Evolutionary conservation across 2,113 vertebrate genomes (phyloP), one percentile per base, ranked within the genome.

Genomic region (Gymnorhina tibicen): DNA sequence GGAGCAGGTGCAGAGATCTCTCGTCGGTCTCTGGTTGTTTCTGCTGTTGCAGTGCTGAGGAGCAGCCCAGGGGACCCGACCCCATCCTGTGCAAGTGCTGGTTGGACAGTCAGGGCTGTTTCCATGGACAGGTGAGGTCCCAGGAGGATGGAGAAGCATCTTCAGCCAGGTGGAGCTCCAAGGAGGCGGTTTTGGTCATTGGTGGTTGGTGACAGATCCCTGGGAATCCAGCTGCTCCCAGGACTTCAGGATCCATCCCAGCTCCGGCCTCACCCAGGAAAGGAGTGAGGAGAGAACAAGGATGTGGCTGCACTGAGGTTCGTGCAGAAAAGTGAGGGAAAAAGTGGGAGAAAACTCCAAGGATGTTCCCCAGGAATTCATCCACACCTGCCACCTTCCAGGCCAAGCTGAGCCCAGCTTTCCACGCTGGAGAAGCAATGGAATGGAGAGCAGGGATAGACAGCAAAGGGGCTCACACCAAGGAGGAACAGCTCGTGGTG

Each of bases 11-110:
- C 56, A 30, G 5, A 11, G 20, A 30, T 59, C 5, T 59, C 39
- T 37, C n/a, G 28, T 0, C 10, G 39, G 11, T 41, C 46, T 39
- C 49, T 14, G 16, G 32, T 9, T 24, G 8, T 33, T 83, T 24
- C 53, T 42, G 58, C 8, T 46, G 32, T 6, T 53, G 70, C 47
- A 32, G 42, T 0, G 46, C n/a, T 70, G 66, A 58, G 58, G 39
- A 59, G 66, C 42, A 59, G 15, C 67, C 35, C 26, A 0, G 2
- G 70, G 42, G 7, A 5, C 3, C 35, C 0, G 0, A 17, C 6
- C 41, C 52, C 6, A 0, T 33, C 52, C 21, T 47, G 18, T 41
- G 55, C 10, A 32, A 53, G 10, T 4, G 32, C 39, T 70, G 58
- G 33, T 17, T 53, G 66, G 67, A 41, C 63, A 82, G 7, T 6